Evolutionary conservation across 30 jellyfish, hydroid and myxozoan genomes (phyloP).

Genomic region (Chironex yamaguchii): DNA sequence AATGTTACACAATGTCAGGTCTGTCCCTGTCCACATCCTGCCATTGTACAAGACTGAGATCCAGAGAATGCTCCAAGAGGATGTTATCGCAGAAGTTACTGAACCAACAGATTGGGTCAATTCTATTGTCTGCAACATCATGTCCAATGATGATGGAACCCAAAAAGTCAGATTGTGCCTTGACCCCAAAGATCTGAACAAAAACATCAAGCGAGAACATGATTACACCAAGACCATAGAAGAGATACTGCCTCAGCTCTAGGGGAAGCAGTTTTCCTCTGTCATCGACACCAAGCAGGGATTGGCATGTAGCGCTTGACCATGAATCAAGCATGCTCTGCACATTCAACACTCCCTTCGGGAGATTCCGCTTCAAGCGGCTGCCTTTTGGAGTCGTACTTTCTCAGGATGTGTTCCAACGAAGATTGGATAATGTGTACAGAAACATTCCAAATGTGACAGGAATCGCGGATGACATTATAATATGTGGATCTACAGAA

Average conservation of each 20-base stretch:
- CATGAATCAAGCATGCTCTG: conserved; percentile 6
- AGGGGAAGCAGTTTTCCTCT: conserved; percentile 2
- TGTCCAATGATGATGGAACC: neutral
- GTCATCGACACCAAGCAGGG: conserved; percentile 1
- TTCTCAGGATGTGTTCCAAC: conserved; percentile 42
- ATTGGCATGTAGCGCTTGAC: conserved; percentile 38
- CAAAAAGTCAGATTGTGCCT: too few species aligned
- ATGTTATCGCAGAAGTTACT: conserved; percentile 3
- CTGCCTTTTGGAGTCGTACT: conserved; percentile 37
- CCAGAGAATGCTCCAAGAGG: conserved; percentile 3
- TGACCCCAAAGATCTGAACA: conserved; percentile 56
- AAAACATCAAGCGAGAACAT: conserved; percentile 17
- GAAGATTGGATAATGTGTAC: neutral
- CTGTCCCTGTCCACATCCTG: conserved; percentile 24
- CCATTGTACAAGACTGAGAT: conserved; percentile 28
- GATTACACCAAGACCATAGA: conserved; percentile 33
- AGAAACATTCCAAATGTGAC: neutral
- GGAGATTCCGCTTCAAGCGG: conserved; percentile 26
- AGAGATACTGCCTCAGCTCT: conserved; percentile 47
- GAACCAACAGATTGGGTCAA: conserved; percentile 24
- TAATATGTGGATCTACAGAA: neutral
- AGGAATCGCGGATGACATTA: conserved; percentile 17
- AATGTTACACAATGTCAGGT: conserved; percentile 4
- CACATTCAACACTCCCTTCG: conserved; percentile 49
- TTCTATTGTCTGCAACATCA: neutral